Percentiles rank a stretch among this genome's conserved stretches.
Evolutionary conservation across 1,140 invertebrate species (phyloP).

Genomic region (Drosophila fuyamai): DNA sequence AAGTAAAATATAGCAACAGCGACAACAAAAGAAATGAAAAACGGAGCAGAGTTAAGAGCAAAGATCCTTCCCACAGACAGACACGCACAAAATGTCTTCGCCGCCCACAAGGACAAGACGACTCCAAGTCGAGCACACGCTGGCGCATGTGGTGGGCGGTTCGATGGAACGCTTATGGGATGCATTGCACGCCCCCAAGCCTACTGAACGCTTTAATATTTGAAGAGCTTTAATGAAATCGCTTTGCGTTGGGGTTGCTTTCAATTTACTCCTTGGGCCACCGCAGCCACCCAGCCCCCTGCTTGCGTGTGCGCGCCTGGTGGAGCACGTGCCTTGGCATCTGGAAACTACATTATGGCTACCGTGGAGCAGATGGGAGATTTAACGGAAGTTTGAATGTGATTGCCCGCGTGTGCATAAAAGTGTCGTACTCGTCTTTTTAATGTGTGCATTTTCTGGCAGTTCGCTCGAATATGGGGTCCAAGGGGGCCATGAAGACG

Average conservation of each 20-base stretch:
- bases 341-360: constrained; percentile 21
- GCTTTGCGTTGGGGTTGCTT: constrained; percentile 69
- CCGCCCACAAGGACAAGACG: constrained; percentile 23
- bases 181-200: constrained; percentile 31
- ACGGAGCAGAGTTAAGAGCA: constrained; percentile 35
- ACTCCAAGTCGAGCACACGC: constrained; percentile 7
- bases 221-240: constrained; percentile 78
- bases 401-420: constrained; percentile 46
- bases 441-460: constrained; percentile 43
- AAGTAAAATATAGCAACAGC: constrained; percentile 69
- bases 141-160: constrained; percentile 1
- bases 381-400: constrained; percentile 9
- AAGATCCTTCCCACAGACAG: constrained; percentile 36
- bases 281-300: background rate
- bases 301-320: constrained; percentile 12
- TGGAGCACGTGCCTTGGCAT: too few relatives aligned
- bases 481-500: too few relatives aligned
- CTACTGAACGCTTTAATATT: constrained; percentile 73
- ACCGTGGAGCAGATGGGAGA: constrained; percentile 4
- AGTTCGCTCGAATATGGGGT: constrained; percentile 30
- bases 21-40: constrained; percentile 66
- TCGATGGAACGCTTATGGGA: background rate
- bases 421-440: constrained; percentile 45
- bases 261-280: constrained; percentile 57
- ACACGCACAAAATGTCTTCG: constrained; percentile 22